Percentiles rank a stretch among this genome's conserved stretches.
phyloP scores from a whole-genome alignment of 2,113 vertebrate species.

The Salvelinus fontinalis region DNA sequence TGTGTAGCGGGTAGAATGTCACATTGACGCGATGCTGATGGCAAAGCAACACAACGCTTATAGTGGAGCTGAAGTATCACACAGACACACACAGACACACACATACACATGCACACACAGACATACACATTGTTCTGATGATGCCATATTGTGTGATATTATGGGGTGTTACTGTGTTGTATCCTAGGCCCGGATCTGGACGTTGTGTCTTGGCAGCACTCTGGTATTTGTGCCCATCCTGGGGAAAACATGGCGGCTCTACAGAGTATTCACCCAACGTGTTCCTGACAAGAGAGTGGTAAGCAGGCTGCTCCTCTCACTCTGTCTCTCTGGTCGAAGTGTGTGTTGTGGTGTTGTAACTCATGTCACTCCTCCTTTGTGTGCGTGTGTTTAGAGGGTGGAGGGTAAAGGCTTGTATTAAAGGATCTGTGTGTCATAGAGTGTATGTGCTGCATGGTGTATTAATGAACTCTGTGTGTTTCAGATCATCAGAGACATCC shows the following conservation, averaged over 20 bases:
- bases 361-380: too few relatives aligned
- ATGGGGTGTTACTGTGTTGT: neutral
- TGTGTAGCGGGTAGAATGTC: too few relatives aligned
- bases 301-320: conserved; percentile 9
- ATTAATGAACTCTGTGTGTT: conserved; percentile 29
- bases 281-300: conserved; percentile 95
- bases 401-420: too few relatives aligned
- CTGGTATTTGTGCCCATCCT: conserved; percentile 90
- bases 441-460: neutral
- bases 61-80: too few relatives aligned
- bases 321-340: too few relatives aligned
- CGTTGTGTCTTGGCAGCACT: conserved; percentile 87
- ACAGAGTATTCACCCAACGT: conserved; percentile 92
- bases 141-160: neutral
- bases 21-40: too few relatives aligned
- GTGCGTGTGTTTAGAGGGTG: too few relatives aligned
- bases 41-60: too few relatives aligned
- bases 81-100: too few relatives aligned
- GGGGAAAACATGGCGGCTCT: conserved; percentile 95
- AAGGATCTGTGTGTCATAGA: neutral
- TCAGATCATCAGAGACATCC: conserved; percentile 95
- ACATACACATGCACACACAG: too few relatives aligned
- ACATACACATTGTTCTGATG: neutral
- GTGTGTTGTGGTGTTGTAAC: too few relatives aligned
- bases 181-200: conserved; percentile 82